Conservation (phyloP, 2,888 invertebrate genomes). For the Matsumyia berberina region DNA sequence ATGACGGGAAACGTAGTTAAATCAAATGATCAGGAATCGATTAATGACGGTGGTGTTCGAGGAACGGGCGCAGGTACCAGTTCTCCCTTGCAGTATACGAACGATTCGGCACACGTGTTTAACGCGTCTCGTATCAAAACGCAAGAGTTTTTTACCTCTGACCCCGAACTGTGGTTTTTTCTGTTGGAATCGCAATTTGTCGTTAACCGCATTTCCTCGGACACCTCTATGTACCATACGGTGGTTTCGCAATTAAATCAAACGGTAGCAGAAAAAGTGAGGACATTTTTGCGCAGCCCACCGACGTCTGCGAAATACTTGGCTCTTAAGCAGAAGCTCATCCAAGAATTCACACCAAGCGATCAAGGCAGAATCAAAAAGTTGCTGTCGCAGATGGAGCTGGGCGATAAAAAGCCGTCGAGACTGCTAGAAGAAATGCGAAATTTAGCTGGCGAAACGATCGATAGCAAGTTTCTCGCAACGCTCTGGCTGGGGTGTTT, state of each 20-base stretch:
- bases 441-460: neutral
- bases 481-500: conserved; percentile 18
- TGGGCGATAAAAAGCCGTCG: neutral
- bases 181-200: no score
- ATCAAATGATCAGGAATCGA: no score
- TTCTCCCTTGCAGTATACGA: no score
- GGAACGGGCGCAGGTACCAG: no score
- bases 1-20: no score
- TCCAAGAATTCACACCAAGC: conserved; percentile 24
- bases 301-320: conserved; percentile 7
- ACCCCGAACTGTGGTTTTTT: no score
- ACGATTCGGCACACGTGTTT: no score
- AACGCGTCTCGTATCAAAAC: no score
- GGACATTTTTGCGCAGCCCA: conserved; percentile 21
- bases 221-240: no score
- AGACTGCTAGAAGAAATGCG: conserved; percentile 3
- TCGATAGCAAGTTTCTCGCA: conserved; percentile 7
- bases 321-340: conserved; percentile 17
- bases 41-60: no score
- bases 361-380: neutral
- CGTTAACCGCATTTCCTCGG: no score
- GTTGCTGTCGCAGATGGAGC: neutral
- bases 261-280: conserved; percentile 18
- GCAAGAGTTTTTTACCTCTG: no score
- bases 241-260: conserved; percentile 7